Percentiles rank a stretch among this genome's conserved stretches.
Conservation (phyloP, 1,140 invertebrate genomes). For the Procambarus virginalis region DNA sequence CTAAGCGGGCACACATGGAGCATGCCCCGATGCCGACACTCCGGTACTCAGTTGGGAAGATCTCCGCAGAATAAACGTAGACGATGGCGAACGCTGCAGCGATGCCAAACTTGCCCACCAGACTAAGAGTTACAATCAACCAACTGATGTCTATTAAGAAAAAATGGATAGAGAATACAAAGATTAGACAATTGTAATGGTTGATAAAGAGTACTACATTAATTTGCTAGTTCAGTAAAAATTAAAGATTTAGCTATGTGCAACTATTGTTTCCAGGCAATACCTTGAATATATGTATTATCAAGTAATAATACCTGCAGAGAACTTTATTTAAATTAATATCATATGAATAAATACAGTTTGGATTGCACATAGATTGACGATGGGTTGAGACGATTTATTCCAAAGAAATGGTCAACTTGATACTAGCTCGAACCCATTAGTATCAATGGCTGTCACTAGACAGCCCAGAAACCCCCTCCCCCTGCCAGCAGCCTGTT, state of each 20-base stretch:
- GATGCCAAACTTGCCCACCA: constrained; percentile 90
- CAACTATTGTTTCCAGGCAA: constrained; percentile 23
- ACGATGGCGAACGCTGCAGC: constrained; percentile 90
- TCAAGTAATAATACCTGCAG: not conserved
- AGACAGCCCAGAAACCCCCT: too few species aligned
- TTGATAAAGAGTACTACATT: not conserved
- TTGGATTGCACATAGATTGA: too few species aligned
- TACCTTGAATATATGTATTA: not conserved
- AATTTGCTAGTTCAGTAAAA: constrained; percentile 21
- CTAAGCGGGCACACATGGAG: constrained; percentile 69
- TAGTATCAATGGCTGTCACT: too few species aligned
- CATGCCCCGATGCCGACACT: constrained; percentile 65
- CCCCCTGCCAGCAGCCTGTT: too few species aligned
- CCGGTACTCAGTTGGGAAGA: constrained; percentile 83
- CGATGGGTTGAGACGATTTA: too few species aligned
- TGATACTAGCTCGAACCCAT: too few species aligned
- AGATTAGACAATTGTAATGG: not conserved
- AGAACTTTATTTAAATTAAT: not conserved
- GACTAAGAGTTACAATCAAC: constrained; percentile 77
- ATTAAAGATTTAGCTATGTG: constrained; percentile 5
- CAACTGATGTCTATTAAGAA: constrained; percentile 41
- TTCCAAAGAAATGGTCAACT: too few species aligned
- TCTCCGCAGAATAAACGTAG: constrained; percentile 90
- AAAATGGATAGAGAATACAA: constrained; percentile 22
- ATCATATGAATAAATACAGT: too few species aligned